These are phyloP conservation scores for Aleiodes sp. DNA, from an alignment of 1,140 invertebrate species.

Conservation along the genomic window DNA sequence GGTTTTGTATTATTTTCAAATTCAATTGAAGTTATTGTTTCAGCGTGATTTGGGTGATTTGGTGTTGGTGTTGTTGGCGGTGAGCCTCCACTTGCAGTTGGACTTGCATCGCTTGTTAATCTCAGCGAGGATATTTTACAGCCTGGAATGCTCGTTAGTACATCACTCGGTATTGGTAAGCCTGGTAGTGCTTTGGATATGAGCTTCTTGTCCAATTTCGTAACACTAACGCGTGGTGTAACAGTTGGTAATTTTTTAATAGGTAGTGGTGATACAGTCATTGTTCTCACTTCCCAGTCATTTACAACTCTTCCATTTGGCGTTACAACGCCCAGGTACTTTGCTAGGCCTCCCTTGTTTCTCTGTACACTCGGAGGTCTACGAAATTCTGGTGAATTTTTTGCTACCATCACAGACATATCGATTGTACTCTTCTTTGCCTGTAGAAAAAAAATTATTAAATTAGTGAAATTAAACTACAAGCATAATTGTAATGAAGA, in stretches of 20 bases:
- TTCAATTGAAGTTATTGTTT: slow-evolving; percentile 33
- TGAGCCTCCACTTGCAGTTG: slow-evolving; percentile 37
- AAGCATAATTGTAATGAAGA: background rate
- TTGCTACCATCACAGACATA: slow-evolving; percentile 59
- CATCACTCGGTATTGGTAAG: slow-evolving; percentile 51
- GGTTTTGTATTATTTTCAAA: slow-evolving; percentile 45
- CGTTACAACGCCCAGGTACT: slow-evolving; percentile 51
- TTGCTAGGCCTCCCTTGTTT: slow-evolving; percentile 59
- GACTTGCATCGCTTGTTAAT: slow-evolving; percentile 46
- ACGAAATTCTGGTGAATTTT: slow-evolving; percentile 59
- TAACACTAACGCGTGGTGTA: slow-evolving; percentile 45
- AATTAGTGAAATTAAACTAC: background rate
- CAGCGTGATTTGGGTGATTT: slow-evolving; percentile 7
- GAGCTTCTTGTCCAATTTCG: slow-evolving; percentile 55
- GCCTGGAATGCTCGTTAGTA: slow-evolving; percentile 47
- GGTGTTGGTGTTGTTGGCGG: slow-evolving; percentile 26
- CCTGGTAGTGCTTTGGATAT: slow-evolving; percentile 47
- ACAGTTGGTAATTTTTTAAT: slow-evolving; percentile 47
- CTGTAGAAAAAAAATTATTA: slow-evolving; percentile 1
- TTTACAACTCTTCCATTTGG: slow-evolving; percentile 38
- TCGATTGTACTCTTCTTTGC: slow-evolving; percentile 44
- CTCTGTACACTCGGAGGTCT: slow-evolving; percentile 59
- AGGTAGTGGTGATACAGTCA: background rate
- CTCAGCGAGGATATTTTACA: slow-evolving; percentile 56
- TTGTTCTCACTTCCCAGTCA: slow-evolving; percentile 50